Percentiles rank a stretch among this genome's conserved stretches.
Evolutionary conservation across 2,888 invertebrate genomes (phyloP).

Genomic region (Drosophila cognata): DNA sequence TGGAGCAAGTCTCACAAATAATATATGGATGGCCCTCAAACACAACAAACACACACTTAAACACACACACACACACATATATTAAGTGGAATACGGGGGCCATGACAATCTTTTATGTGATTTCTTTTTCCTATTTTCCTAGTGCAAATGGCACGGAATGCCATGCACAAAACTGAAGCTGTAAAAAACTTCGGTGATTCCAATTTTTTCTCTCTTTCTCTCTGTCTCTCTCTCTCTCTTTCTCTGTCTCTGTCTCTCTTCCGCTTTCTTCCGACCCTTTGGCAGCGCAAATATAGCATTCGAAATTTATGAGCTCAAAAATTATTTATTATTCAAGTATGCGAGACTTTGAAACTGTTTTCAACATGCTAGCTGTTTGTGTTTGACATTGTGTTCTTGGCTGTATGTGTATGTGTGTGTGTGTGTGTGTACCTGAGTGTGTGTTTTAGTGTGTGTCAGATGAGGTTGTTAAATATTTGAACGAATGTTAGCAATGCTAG

Average conservation of each 20-base stretch:
- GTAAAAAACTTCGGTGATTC: constrained; percentile 60
- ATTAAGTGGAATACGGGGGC: constrained; percentile 19
- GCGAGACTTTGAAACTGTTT: constrained; percentile 50
- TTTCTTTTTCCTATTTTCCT: constrained; percentile 61
- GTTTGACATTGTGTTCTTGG: constrained; percentile 13
- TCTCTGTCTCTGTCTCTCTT: background rate
- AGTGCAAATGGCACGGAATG: constrained; percentile 58
- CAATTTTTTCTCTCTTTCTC: background rate
- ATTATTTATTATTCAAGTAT: constrained; percentile 73
- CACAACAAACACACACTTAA: constrained; percentile 12
- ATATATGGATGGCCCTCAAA: constrained; percentile 43
- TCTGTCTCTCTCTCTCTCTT: background rate
- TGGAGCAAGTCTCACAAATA: constrained; percentile 46
- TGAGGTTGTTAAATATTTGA: constrained; percentile 27
- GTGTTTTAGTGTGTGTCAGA: background rate
- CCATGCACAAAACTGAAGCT: constrained; percentile 53
- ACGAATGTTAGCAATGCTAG: constrained; percentile 9
- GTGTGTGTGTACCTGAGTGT: background rate
- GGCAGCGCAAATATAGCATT: constrained; percentile 48
- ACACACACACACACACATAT: background rate
- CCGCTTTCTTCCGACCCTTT: background rate
- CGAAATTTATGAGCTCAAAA: constrained; percentile 77
- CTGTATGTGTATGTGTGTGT: constrained; percentile 20
- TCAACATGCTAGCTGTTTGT: constrained; percentile 32
- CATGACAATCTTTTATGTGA: constrained; percentile 74